phyloP scores from a whole-genome alignment of 64 coral and sea anemone species.

The Catalaphyllia jardinei region DNA sequence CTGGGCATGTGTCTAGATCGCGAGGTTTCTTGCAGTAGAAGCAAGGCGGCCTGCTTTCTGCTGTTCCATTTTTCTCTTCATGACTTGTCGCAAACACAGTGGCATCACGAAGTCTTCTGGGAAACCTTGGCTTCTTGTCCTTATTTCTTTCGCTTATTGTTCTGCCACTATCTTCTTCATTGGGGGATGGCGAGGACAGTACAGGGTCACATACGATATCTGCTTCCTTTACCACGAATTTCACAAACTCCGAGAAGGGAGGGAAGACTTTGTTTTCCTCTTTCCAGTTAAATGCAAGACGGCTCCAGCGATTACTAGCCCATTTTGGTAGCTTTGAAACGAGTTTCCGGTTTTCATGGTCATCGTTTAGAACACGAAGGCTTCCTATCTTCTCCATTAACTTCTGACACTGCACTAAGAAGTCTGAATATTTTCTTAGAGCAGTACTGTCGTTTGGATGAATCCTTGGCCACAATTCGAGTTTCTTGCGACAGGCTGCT shows the following conservation, averaged over 20 bases:
- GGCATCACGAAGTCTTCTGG: not conserved
- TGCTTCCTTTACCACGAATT: constrained; percentile 38
- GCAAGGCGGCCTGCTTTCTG: not conserved
- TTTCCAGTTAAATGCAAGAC: constrained; percentile 26
- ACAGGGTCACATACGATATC: constrained; percentile 66
- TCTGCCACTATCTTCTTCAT: constrained; percentile 11
- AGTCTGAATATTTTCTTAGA: no score
- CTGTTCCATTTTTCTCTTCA: not conserved
- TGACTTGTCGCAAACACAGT: constrained; percentile 1
- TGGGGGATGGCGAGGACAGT: not conserved
- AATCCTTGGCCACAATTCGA: no score
- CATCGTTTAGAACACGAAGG: no score
- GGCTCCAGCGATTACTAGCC: no score
- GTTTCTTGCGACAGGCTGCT: no score
- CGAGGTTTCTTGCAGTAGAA: not conserved
- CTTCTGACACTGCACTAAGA: no score
- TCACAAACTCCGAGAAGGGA: constrained; percentile 49
- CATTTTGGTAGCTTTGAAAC: no score
- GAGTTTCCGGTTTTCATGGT: no score
- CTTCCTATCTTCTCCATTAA: no score
- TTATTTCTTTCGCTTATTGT: not conserved
- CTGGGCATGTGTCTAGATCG: constrained; percentile 20
- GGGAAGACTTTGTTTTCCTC: constrained; percentile 44
- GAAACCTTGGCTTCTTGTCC: not conserved
- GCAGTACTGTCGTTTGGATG: no score